phyloP scores from a whole-genome alignment of 2,888 invertebrate genomes.

The Ectemnius continuus region DNA sequence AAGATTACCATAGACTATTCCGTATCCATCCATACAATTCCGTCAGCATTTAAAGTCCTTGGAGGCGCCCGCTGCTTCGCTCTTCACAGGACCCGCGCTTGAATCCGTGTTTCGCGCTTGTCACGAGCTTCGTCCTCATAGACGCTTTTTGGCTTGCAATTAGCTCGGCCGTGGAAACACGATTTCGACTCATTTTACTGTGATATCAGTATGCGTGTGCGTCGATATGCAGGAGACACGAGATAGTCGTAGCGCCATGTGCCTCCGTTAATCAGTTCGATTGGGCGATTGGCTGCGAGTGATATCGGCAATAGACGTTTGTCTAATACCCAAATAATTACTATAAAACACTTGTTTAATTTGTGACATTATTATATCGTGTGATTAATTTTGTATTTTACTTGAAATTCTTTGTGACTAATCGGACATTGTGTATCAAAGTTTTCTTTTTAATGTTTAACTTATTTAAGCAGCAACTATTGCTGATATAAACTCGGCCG shows the following conservation, averaged over 20 bases:
- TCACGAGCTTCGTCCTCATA: conserved; percentile 28
- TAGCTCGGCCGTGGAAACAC: conserved; percentile 7
- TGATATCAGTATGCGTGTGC: conserved; percentile 37
- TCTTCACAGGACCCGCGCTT: conserved; percentile 36
- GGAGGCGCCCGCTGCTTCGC: conserved; percentile 34
- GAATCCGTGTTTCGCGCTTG: conserved; percentile 26
- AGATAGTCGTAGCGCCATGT: conserved; percentile 18
- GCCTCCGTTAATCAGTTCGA: conserved; percentile 25
- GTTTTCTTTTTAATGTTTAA: too few relatives aligned
- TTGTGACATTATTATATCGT: too few relatives aligned
- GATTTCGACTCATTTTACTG: conserved; percentile 43
- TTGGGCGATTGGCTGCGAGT: neutral
- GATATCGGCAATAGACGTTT: too few relatives aligned
- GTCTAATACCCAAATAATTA: too few relatives aligned
- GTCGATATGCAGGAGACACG: conserved; percentile 9
- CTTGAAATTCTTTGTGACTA: too few relatives aligned
- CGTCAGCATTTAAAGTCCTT: conserved; percentile 56
- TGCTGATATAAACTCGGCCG: conserved; percentile 25
- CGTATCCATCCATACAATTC: conserved; percentile 62
- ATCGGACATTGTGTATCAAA: too few relatives aligned
- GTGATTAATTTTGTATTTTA: too few relatives aligned
- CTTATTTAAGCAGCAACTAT: neutral
- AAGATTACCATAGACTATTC: conserved; percentile 37
- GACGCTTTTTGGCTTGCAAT: conserved; percentile 8
- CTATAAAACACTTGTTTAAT: too few relatives aligned